These are phyloP conservation scores for Synaphobranchus kaupii DNA, from an alignment of 2,797 vertebrate species.

Conservation along the genomic window DNA sequence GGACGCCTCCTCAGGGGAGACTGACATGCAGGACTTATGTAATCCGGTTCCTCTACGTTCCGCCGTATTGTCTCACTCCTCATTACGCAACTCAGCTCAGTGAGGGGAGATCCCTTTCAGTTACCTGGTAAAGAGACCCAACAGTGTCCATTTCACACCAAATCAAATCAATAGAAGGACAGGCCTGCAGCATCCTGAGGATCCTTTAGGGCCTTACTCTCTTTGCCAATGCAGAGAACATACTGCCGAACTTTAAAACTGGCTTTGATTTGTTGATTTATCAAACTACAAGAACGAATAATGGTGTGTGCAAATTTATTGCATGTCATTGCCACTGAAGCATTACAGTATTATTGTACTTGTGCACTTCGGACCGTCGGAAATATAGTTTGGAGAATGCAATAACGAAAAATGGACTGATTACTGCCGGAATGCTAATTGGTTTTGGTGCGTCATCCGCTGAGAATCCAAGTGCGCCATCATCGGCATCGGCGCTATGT, in stretches of 20 bases:
- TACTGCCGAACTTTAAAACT: neutral
- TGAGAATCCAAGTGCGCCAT: neutral
- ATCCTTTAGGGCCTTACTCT: neutral
- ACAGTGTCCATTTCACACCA: neutral
- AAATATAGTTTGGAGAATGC: neutral
- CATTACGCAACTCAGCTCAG: conserved; percentile 13
- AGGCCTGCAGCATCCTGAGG: neutral
- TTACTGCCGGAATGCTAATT: neutral
- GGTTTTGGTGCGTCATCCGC: neutral
- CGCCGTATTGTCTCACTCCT: conserved; percentile 10
- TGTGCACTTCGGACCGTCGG: neutral
- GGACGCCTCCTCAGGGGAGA: neutral
- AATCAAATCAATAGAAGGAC: neutral
- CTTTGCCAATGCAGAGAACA: neutral
- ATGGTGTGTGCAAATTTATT: neutral
- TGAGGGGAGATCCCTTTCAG: conserved; percentile 14
- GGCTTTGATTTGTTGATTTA: neutral
- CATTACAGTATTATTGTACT: neutral
- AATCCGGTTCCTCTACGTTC: conserved; percentile 23
- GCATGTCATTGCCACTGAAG: neutral
- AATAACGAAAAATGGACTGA: neutral
- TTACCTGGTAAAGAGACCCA: neutral
- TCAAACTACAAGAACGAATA: neutral
- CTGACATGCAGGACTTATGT: conserved; percentile 22
- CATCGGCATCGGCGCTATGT: neutral